phyloP scores from a whole-genome alignment of 2,797 vertebrate species.

The Poeciliopsis presidionis region DNA sequence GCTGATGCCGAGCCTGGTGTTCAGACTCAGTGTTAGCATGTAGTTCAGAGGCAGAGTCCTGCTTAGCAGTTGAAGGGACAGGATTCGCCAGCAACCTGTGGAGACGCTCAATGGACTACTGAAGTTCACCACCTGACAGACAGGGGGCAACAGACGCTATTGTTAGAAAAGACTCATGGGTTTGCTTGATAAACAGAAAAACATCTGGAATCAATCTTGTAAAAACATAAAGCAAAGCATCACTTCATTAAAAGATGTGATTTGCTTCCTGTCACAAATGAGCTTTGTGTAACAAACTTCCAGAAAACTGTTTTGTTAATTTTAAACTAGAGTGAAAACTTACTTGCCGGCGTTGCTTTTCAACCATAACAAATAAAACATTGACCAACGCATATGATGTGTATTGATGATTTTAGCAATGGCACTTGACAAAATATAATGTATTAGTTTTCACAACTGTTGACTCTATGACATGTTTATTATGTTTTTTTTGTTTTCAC shows the following conservation, averaged over 20 bases:
- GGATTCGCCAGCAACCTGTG: constrained; percentile 90
- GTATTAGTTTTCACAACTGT: too few species aligned
- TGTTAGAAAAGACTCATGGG: not conserved
- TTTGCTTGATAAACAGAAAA: not conserved
- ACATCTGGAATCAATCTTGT: not conserved
- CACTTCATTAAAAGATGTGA: not conserved
- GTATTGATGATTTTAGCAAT: too few species aligned
- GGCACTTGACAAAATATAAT: too few species aligned
- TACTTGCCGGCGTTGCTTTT: too few species aligned
- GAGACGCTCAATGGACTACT: constrained; percentile 83
- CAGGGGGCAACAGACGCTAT: constrained; percentile 47
- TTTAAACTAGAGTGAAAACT: too few species aligned
- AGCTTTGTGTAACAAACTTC: too few species aligned
- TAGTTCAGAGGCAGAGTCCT: constrained; percentile 81
- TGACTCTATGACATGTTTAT: too few species aligned
- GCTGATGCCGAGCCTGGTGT: constrained; percentile 84
- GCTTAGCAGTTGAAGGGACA: constrained; percentile 87
- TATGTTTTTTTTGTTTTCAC: too few species aligned
- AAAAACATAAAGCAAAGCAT: not conserved
- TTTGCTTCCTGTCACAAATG: not conserved
- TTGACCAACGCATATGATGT: too few species aligned
- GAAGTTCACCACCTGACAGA: constrained; percentile 88
- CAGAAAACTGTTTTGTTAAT: too few species aligned
- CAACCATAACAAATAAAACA: too few species aligned
- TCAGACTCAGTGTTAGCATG: constrained; percentile 84